Evolutionary conservation across 1,140 invertebrate species (phyloP), one percentile per base, ranked within the genome.

Genomic region (Sycophila sp.): DNA sequence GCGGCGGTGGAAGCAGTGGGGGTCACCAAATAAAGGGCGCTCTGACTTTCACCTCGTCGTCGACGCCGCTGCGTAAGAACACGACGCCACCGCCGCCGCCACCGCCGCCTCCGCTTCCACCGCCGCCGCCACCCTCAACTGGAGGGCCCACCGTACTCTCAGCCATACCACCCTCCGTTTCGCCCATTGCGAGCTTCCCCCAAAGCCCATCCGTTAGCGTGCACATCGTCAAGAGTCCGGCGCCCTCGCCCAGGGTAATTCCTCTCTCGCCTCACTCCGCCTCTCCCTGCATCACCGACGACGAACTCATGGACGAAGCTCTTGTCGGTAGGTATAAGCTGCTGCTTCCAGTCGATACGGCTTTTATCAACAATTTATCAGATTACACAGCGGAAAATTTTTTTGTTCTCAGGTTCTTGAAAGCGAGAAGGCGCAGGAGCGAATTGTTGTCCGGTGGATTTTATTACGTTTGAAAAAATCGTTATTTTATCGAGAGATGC

Each of bases 301-400:
- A 96, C 81, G 94, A 96, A 77, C 89, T 96, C 2, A 95, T 96
- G 92, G 94, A 96, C 80, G 94, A 94, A 79, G 93, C 94, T 1
- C 84, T 96, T 22, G 92, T 93, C 34, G 92, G 92, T 49, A 86
- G 91, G 85, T 59, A 10, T 58, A n/a, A 36, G 26, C 32, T 55
- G n/a, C 30, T 22, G 42, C 19, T 22, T 47, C 42, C 42, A 47
- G 24, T 47, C 2, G 8, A 10, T 22, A 11, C 13, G 17, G 42
- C 42, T 6, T 22, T 47, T 47, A 2, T 47, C 7, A 8, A 47
- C 24, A 22, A 47, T 47, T 47, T 7, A 8, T 47, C 5, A 8
- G 19, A 10, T 22, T 1, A 7, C 1, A 24, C 19, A 47, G 24
- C 19, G 17, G 7, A 47, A 47, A n/a, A 4, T 53, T 28, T 51